phyloP scores from a whole-genome alignment of 2,113 vertebrate species.

The Origma solitaria region DNA sequence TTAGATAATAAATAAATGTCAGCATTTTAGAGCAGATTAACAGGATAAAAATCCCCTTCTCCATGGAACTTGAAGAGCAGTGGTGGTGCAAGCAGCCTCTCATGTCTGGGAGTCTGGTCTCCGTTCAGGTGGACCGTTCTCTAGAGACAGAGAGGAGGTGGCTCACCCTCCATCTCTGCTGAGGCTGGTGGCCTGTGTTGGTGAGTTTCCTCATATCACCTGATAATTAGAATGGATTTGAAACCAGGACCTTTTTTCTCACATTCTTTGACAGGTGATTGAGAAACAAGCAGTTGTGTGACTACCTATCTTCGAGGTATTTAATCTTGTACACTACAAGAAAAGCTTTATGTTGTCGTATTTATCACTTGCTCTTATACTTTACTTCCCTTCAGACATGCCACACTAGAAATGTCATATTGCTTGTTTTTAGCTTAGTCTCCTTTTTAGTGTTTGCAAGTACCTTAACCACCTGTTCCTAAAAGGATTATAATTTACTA shows the following conservation, averaged over 20 bases:
- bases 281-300: neutral
- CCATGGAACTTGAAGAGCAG: neutral
- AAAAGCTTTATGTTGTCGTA: neutral
- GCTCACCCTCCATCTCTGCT: neutral
- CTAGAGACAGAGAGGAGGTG: neutral
- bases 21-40: neutral
- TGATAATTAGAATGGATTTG: neutral
- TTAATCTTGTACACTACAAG: neutral
- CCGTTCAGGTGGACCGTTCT: neutral
- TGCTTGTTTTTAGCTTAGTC: neutral
- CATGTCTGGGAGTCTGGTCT: neutral
- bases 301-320: neutral
- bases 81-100: neutral
- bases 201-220: neutral
- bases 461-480: neutral
- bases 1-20: neutral
- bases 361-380: neutral
- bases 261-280: neutral
- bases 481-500: neutral
- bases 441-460: neutral
- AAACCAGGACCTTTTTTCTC: neutral
- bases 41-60: neutral
- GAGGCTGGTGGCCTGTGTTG: neutral
- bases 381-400: neutral
- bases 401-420: neutral